Evolutionary conservation across 1,140 invertebrate species (phyloP).

Genomic region (Calliphora vicina): DNA sequence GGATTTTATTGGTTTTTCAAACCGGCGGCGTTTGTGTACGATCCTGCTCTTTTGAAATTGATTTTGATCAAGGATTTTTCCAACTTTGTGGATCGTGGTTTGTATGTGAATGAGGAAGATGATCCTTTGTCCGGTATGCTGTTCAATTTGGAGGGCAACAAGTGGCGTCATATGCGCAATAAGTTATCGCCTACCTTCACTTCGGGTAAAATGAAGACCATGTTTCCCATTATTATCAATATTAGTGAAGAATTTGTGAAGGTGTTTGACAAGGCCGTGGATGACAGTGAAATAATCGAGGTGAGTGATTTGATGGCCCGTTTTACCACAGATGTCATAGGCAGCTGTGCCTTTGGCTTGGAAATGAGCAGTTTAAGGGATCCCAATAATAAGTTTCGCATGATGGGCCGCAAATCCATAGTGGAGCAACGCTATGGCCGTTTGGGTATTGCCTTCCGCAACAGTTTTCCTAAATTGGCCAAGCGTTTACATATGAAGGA

Average conservation of each 20-base stretch:
- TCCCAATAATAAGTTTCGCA: slow-evolving; percentile 64
- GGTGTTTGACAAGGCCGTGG: slow-evolving; percentile 38
- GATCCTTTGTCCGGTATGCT: slow-evolving; percentile 67
- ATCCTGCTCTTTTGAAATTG: slow-evolving; percentile 52
- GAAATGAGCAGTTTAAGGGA: slow-evolving; percentile 64
- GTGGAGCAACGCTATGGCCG: slow-evolving; percentile 43
- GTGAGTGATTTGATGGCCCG: slow-evolving; percentile 68
- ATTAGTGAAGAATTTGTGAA: slow-evolving; percentile 56
- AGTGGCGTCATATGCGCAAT: slow-evolving; percentile 67
- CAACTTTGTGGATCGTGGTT: slow-evolving; percentile 60
- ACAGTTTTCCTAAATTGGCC: slow-evolving; percentile 47
- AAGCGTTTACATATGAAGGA: slow-evolving; percentile 47
- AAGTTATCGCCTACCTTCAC: slow-evolving; percentile 69
- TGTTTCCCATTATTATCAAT: slow-evolving; percentile 62
- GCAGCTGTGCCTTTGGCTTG: slow-evolving; percentile 66
- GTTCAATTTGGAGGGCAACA: slow-evolving; percentile 63
- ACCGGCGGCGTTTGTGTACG: slow-evolving; percentile 43
- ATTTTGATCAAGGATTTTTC: slow-evolving; percentile 59
- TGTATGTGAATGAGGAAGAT: slow-evolving; percentile 65
- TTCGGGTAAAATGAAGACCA: slow-evolving; percentile 68
- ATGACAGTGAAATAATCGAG: slow-evolving; percentile 55
- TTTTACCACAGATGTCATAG: slow-evolving; percentile 71
- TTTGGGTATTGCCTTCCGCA: slow-evolving; percentile 43
- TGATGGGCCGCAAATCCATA: slow-evolving; percentile 49
- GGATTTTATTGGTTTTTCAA: slow-evolving; percentile 49